Percentiles rank a stretch among this genome's conserved stretches.
These are phyloP conservation scores for Oceanites oceanicus DNA, from an alignment of 2,113 vertebrate species.

Conservation along the genomic window DNA sequence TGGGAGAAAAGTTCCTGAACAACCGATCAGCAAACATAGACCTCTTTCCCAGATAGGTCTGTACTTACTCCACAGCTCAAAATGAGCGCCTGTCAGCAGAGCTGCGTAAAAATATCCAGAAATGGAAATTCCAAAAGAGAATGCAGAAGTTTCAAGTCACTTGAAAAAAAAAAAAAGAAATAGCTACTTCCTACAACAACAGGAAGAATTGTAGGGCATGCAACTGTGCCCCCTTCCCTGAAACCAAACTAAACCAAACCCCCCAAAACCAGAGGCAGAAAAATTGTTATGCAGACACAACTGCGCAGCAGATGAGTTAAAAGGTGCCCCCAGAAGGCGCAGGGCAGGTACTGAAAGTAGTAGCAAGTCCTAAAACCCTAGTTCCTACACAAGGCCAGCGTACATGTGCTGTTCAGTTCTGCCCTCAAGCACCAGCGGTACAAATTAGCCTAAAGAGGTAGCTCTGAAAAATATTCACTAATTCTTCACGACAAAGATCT, in stretches of 20 bases:
- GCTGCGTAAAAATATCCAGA: not conserved
- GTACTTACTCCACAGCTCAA: not conserved
- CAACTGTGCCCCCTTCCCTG: not conserved
- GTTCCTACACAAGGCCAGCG: not conserved
- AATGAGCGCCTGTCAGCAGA: not conserved
- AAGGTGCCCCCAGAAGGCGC: not conserved
- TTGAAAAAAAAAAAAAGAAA: not conserved
- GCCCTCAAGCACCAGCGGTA: not conserved
- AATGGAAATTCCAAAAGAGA: not conserved
- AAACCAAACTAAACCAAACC: not conserved
- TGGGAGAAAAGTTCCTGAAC: not conserved
- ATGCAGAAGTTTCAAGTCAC: not conserved
- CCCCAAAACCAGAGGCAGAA: not conserved
- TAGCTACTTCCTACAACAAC: not conserved
- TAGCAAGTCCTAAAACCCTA: not conserved
- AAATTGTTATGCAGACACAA: not conserved
- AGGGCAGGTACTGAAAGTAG: not conserved
- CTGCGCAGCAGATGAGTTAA: not conserved
- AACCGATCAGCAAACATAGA: rapidly evolving
- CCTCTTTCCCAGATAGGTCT: rapidly evolving
- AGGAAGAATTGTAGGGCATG: not conserved
- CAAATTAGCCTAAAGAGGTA: not conserved
- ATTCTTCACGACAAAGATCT: not conserved
- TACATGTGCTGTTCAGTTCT: not conserved
- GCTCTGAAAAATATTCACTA: not conserved